phyloP scores from a whole-genome alignment of 1,140 invertebrate genomes.

The Hirudo medicinalis region DNA sequence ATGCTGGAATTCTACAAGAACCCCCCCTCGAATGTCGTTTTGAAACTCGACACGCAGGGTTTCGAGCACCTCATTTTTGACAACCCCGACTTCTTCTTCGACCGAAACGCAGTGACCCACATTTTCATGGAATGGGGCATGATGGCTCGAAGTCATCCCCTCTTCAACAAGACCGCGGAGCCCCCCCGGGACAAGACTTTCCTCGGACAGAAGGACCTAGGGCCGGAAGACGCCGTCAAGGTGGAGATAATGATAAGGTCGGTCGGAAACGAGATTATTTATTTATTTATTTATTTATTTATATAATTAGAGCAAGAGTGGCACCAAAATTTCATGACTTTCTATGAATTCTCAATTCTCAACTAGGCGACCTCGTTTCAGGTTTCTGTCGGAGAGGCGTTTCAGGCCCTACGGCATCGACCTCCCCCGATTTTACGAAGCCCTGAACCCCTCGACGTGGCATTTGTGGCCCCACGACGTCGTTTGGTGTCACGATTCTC shows the following conservation, averaged over 20 bases:
- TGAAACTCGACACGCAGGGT: conserved; percentile 27
- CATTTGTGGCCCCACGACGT: conserved; percentile 15
- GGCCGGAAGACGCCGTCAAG: too few relatives aligned
- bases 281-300: too few relatives aligned
- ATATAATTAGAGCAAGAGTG: too few relatives aligned
- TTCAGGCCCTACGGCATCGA: conserved; percentile 11
- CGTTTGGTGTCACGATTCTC: conserved; percentile 1
- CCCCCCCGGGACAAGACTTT: neutral
- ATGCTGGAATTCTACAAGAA: neutral
- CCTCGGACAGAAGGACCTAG: neutral
- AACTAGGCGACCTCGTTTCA: neutral
- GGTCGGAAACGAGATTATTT: too few relatives aligned
- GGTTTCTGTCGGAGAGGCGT: conserved; percentile 12
- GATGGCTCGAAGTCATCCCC: neutral
- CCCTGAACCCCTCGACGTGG: conserved; percentile 15
- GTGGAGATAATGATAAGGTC: too few relatives aligned
- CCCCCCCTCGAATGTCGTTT: conserved; percentile 21
- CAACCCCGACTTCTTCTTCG: conserved; percentile 26
- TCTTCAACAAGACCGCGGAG: neutral
- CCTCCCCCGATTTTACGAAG: neutral
- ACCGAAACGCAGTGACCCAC: conserved; percentile 29
- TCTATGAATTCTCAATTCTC: too few relatives aligned
- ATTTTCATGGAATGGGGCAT: conserved; percentile 36
- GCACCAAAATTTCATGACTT: too few relatives aligned
- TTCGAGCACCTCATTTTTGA: conserved; percentile 31